Base-by-base conservation (phyloP, 2,888 invertebrate species). In the Automeris io region DNA sequence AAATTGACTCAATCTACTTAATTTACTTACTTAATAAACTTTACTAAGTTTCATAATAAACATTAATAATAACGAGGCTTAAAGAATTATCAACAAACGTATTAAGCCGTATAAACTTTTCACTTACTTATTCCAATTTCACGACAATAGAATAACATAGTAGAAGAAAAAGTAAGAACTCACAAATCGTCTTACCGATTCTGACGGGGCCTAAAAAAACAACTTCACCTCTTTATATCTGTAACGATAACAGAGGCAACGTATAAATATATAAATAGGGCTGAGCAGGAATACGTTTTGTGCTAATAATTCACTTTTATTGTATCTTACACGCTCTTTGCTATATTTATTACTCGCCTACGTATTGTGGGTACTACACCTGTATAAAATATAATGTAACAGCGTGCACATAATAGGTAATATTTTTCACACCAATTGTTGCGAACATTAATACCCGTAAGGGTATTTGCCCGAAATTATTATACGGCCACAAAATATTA, bases 281-380 rank as follows among this genome's bases (percentile, higher is more conserved):
- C 66, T 71, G 63, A 67, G 66, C 66, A 68, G 64, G 70, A 77
- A 76, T 77, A 74, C 76, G 79, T 75, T 79, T 74, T 69, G 68
- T 66, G 68, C 66, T 79, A 82, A 83, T 85, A 85, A 80, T 74
- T 85, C 83, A 83, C 77, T 82, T 85, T 83, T 83, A 83, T 83
- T 81, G 75, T 83, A 79, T 80, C 79, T 79, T 75, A 78, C 77
- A 71, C 80, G 78, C 80, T 80, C 77, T 81, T 78, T 74, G 68
- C 73, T 65, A 64, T 82, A 81, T 83, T 83, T 83, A 83, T 83
- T 65, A 72, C 76, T 70, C 76, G 76, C 80, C 81, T 81, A 69
- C 66, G 64, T 63, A 65, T 73, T 74, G 72, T 71, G 65, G 67
- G 65, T 67, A 62, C 60, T 63, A 68, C 67, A 70, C 70, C 69